Evolutionary conservation across 2,888 invertebrate species (phyloP).

Genomic region (Troides aeacus): DNA sequence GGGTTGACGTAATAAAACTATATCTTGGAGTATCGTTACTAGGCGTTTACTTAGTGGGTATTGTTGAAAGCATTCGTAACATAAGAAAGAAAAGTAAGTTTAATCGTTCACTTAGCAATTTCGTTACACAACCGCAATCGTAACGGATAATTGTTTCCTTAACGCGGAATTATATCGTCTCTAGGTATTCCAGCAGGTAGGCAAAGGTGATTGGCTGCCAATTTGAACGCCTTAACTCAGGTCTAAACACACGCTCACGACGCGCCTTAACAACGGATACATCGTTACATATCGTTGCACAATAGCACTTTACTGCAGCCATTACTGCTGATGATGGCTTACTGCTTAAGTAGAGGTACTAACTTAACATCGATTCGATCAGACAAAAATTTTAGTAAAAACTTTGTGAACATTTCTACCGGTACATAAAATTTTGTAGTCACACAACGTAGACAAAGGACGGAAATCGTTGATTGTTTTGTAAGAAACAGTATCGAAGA

Average conservation of each 20-base stretch:
- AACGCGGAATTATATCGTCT: constrained; percentile 31
- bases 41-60: not conserved
- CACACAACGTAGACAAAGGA: too few species aligned
- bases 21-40: too few species aligned
- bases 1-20: too few species aligned
- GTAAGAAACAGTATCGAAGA: too few species aligned
- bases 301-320: constrained; percentile 5
- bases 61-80: not conserved
- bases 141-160: constrained; percentile 42
- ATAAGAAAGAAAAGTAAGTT: not conserved
- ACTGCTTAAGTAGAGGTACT: not conserved
- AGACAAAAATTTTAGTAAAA: not conserved
- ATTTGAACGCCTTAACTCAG: constrained; percentile 23
- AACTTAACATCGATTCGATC: not conserved
- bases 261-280: constrained; percentile 12
- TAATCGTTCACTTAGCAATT: constrained; percentile 28
- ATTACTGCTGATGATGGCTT: not conserved
- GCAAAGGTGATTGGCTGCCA: constrained; percentile 18
- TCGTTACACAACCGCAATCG: constrained; percentile 34
- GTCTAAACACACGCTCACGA: constrained; percentile 24
- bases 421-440: too few species aligned
- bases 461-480: too few species aligned
- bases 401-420: not conserved
- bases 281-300: constrained; percentile 12
- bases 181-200: constrained; percentile 17